A percentile compares a stretch with the other conserved stretches of the same genome.
Conservation (phyloP, 2,797 vertebrate genomes). For the Pangasius macronema region DNA sequence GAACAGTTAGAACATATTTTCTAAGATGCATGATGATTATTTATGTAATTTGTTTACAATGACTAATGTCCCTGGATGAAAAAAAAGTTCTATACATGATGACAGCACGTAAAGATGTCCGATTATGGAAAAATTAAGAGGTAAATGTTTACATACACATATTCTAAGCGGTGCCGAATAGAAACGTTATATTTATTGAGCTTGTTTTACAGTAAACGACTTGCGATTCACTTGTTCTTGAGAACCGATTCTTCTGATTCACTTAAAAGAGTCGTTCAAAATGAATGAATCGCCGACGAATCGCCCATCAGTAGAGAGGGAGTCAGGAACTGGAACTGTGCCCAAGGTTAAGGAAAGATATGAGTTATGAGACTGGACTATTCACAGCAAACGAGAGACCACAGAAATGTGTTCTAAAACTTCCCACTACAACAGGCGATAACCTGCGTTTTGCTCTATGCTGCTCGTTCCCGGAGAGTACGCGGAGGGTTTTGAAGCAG, state of each 20-base stretch:
- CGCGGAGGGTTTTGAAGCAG: slow-evolving; percentile 47
- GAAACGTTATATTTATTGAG: not conserved
- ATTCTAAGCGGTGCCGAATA: not conserved
- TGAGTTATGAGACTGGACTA: slow-evolving; percentile 42
- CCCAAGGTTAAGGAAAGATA: slow-evolving; percentile 37
- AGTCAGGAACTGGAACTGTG: slow-evolving; percentile 42
- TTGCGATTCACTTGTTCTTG: not conserved
- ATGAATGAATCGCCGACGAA: slow-evolving; percentile 26
- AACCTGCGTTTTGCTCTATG: slow-evolving; percentile 45
- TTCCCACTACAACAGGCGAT: slow-evolving; percentile 42
- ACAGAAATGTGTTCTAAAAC: slow-evolving; percentile 39
- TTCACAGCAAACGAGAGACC: slow-evolving; percentile 28
- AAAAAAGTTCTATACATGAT: not conserved
- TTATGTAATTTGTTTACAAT: not conserved
- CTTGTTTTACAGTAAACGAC: not conserved
- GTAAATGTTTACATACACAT: not conserved
- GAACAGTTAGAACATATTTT: not conserved
- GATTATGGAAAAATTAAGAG: not conserved
- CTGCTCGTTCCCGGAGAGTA: slow-evolving; percentile 44
- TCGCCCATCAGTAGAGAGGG: slow-evolving; percentile 36
- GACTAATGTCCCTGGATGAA: not conserved
- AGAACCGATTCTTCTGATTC: slow-evolving; percentile 23
- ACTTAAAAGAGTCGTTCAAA: slow-evolving; percentile 31
- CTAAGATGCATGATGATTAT: not conserved
- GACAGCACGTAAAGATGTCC: not conserved